Base-by-base conservation (phyloP, 2,797 vertebrate species). In the Coccyzus lansbergi region DNA sequence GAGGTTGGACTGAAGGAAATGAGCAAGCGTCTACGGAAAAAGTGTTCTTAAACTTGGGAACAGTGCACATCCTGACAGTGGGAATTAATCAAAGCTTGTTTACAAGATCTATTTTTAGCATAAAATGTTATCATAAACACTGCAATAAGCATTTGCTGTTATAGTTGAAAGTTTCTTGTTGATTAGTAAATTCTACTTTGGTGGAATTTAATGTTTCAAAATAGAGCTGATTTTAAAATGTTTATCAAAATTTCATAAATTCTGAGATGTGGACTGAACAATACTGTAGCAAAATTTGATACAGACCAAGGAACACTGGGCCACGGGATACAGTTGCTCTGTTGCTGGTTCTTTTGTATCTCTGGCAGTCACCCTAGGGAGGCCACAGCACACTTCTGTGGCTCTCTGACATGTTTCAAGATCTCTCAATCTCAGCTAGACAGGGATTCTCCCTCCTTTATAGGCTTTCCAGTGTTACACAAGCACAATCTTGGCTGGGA, bases 51-150 rank as follows among this genome's bases (percentile, higher is more conserved):
- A 97, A 95, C 97, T 97, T 95, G 95, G 93, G 95, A 95, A 96
- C 94, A 88, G 77, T 81, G 92, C 94, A 98, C 96, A 98, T 98
- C 98, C 98, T 98, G 98, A 96, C 97, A 97, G 94, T 96, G 94
- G 95, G 96, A 98, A 98, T 97, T 97, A 98, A 98, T 98, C 98
- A 97, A 97, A 98, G 97, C 95, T 97, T 98, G 97, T 98, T 98
- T 98, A 98, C 95, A 42, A 64, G 64, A 68, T 67, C 94, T 98
- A 98, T 98, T 98, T 98, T 98, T 98, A 97, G 97, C 97, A 96
- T 96, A 81, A 97, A 98, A 97, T 96, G 90, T 95, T 94, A 94
- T 96, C 93, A 96, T 95, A 91, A 95, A 97, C 96, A 94, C 92
- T 90, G 74, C 48, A 92, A 82, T 56, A 60, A 91, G 52, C 26